These are phyloP conservation scores for Xestia xanthographa DNA, from an alignment of 2,888 invertebrate genomes.

Conservation along the genomic window DNA sequence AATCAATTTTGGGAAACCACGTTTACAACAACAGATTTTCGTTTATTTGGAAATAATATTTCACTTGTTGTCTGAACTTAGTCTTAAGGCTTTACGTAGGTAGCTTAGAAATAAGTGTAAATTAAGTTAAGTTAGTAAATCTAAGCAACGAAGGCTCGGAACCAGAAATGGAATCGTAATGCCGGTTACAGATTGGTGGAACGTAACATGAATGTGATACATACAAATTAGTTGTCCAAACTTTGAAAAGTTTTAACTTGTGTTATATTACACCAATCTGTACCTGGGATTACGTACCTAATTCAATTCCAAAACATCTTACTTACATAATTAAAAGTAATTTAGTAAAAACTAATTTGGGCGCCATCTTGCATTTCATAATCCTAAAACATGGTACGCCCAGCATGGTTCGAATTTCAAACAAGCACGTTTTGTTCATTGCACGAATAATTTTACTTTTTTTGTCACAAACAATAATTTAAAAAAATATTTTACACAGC, in stretches of 20 bases:
- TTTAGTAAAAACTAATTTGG: slow-evolving; percentile 13
- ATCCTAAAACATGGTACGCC: not conserved
- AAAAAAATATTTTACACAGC: slow-evolving; percentile 73
- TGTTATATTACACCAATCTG: not conserved
- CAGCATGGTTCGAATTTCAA: slow-evolving; percentile 42
- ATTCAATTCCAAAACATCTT: not conserved
- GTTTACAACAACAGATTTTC: not conserved
- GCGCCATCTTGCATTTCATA: slow-evolving; percentile 11
- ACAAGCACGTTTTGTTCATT: slow-evolving; percentile 16
- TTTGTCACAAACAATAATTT: slow-evolving; percentile 49
- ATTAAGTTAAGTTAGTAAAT: slow-evolving; percentile 4
- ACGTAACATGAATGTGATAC: not conserved
- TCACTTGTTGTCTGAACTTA: slow-evolving; percentile 6
- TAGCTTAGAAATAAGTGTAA: slow-evolving; percentile 26
- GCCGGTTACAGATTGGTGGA: not conserved
- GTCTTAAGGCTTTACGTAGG: not conserved
- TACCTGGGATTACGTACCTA: not conserved
- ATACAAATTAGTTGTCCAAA: not conserved
- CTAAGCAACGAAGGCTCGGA: not conserved
- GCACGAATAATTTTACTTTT: slow-evolving; percentile 30
- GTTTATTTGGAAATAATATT: not conserved
- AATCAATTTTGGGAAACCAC: not conserved
- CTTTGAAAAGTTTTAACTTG: not conserved
- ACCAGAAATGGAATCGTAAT: not conserved
- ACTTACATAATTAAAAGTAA: not conserved